Evolutionary conservation across 35 echinoderm and acorn worm species (phyloP).

Genomic region (Anneissia japonica): DNA sequence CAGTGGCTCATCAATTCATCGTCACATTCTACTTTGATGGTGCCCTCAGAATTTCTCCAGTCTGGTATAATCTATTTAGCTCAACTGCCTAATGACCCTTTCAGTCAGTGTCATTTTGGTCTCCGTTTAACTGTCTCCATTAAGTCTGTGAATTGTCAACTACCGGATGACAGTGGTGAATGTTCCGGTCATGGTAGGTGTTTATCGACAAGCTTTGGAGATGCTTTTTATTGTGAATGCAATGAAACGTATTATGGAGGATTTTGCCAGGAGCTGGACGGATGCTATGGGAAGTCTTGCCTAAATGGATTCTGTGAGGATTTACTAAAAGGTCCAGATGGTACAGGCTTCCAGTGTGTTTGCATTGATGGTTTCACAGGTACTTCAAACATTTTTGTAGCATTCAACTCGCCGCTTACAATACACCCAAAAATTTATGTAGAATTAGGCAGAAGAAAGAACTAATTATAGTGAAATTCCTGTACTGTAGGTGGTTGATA

Average conservation of each 20-base stretch:
- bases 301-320: conserved; percentile 29
- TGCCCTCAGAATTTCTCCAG: conserved; percentile 15
- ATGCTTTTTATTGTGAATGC: conserved; percentile 22
- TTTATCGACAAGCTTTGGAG: conserved; percentile 10
- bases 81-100: conserved; percentile 12
- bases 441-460: too few relatives aligned
- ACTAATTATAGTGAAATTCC: too few relatives aligned
- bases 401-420: too few relatives aligned
- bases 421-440: too few relatives aligned
- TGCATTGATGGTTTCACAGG: conserved; percentile 17
- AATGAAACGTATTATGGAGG: conserved; percentile 11
- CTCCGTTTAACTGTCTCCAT: conserved; percentile 20
- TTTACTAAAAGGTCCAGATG: background rate
- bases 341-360: conserved; percentile 6
- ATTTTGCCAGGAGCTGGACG: conserved; percentile 44
- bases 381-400: background rate
- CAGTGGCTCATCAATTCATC: conserved; percentile 6
- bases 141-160: conserved; percentile 7
- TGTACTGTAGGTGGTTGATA: too few relatives aligned
- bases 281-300: conserved; percentile 18
- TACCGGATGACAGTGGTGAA: background rate
- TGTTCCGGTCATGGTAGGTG: conserved; percentile 27
- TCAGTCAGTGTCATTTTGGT: conserved; percentile 35
- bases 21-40: background rate
- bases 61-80: conserved; percentile 23